Percentiles rank a stretch among this genome's conserved stretches.
These are phyloP conservation scores for Atta cephalotes DNA, from an alignment of 1,140 invertebrate species.

Conservation along the genomic window DNA sequence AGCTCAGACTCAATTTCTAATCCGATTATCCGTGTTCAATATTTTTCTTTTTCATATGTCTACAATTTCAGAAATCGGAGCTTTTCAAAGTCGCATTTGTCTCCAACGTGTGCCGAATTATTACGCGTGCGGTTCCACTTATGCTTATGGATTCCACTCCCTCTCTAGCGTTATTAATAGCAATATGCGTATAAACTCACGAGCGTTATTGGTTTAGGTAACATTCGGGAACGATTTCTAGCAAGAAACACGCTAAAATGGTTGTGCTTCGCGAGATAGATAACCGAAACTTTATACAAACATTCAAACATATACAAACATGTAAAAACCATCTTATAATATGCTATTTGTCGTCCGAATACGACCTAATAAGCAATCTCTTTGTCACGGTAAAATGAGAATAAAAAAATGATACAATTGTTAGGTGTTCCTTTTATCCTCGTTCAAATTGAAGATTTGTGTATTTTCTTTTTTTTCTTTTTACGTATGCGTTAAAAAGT, in stretches of 20 bases:
- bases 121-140: background rate
- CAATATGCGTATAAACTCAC: background rate
- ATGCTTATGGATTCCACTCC: background rate
- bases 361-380: background rate
- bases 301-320: background rate
- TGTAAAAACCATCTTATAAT: background rate
- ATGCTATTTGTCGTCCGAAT: background rate
- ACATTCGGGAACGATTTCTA: background rate
- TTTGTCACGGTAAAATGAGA: background rate
- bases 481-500: background rate
- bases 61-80: background rate
- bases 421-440: background rate
- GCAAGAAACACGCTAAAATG: background rate
- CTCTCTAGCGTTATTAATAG: background rate
- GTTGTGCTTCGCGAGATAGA: background rate
- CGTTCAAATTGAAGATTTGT: background rate
- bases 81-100: background rate
- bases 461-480: background rate
- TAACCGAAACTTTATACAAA: constrained; percentile 7
- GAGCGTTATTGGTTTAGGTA: constrained; percentile 6
- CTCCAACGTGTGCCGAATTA: background rate
- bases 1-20: background rate
- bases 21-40: background rate
- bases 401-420: background rate
- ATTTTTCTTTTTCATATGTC: background rate